phyloP scores from a whole-genome alignment of 1,140 invertebrate species.

The Chironomus striatipennis region DNA sequence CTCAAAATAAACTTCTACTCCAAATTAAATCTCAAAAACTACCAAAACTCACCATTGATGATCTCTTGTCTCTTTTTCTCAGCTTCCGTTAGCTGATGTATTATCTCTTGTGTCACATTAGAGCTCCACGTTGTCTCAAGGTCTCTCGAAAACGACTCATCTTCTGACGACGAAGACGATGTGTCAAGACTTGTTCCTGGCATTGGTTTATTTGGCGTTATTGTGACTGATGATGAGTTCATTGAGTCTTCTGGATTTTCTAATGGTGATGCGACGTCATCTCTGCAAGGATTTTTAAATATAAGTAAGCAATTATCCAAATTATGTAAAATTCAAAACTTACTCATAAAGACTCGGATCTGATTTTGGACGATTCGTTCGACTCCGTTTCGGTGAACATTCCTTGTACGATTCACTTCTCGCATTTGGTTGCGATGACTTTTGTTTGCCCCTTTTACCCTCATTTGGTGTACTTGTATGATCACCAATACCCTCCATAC shows the following conservation, averaged over 20 bases:
- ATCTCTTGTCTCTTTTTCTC: constrained; percentile 94
- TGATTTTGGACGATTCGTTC: constrained; percentile 59
- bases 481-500: background rate
- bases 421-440: background rate
- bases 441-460: background rate
- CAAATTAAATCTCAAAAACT: no score
- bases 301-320: constrained; percentile 4
- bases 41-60: constrained; percentile 86
- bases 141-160: constrained; percentile 44
- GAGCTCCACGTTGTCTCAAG: constrained; percentile 59
- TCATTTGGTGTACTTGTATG: background rate
- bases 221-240: constrained; percentile 41
- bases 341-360: constrained; percentile 62
- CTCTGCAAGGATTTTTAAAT: constrained; percentile 28
- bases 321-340: background rate
- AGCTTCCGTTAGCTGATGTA: constrained; percentile 45
- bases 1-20: no score
- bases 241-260: constrained; percentile 38
- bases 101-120: constrained; percentile 67
- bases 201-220: constrained; percentile 42
- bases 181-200: constrained; percentile 42
- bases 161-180: constrained; percentile 38
- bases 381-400: constrained; percentile 50
- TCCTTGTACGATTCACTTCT: constrained; percentile 38
- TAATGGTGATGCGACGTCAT: constrained; percentile 28